Percentiles rank a stretch among this genome's conserved stretches.
Conservation (phyloP, 1,140 invertebrate species). For the Platorchestia sp. region DNA sequence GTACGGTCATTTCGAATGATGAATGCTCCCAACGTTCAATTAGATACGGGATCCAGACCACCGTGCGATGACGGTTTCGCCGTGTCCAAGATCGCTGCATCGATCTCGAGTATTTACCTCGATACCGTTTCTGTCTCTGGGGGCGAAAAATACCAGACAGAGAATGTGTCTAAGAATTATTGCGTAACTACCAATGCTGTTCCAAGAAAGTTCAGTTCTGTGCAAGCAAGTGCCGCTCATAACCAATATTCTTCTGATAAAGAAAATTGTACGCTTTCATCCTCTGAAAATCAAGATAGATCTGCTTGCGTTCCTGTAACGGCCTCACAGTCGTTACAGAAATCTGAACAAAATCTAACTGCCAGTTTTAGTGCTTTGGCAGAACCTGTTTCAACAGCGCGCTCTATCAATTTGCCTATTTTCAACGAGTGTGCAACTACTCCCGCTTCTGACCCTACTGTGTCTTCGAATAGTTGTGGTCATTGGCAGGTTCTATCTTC, state of each 20-base stretch:
- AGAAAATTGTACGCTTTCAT: background rate
- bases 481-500: background rate
- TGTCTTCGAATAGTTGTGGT: background rate
- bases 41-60: background rate
- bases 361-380: background rate
- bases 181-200: background rate
- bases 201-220: background rate
- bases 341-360: background rate
- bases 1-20: background rate
- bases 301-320: background rate
- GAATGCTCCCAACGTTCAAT: background rate
- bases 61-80: background rate
- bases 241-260: background rate
- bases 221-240: background rate
- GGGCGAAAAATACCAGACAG: background rate
- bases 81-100: background rate
- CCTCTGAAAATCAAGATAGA: background rate
- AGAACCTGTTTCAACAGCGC: background rate
- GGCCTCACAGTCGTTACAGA: background rate
- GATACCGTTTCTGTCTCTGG: background rate
- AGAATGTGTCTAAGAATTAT: background rate
- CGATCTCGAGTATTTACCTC: background rate
- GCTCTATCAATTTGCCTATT: background rate
- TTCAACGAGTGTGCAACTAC: background rate
- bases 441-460: background rate